phyloP scores from a whole-genome alignment of 2,797 vertebrate genomes.

The Myotis findleyi region DNA sequence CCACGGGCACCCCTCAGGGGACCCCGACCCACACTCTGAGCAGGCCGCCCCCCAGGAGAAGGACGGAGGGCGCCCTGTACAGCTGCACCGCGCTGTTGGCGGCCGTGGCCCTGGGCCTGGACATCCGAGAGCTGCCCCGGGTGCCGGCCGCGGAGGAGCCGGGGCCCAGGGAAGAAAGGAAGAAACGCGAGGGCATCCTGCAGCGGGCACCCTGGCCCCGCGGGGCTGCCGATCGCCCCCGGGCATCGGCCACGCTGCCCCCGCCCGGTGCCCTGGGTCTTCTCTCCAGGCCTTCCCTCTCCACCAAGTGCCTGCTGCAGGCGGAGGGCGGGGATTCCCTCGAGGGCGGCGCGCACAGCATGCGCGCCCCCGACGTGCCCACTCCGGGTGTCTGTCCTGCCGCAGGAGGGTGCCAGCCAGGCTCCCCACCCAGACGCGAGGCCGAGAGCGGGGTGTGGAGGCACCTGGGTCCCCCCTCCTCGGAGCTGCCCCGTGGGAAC shows the following conservation, averaged over 20 bases:
- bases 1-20: constrained; percentile 90
- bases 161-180: constrained; percentile 90
- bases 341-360: background rate
- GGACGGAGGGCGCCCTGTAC: constrained; percentile 91
- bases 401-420: constrained; percentile 14
- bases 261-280: constrained; percentile 86
- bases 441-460: background rate
- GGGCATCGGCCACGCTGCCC: constrained; percentile 80
- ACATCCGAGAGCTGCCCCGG: constrained; percentile 91
- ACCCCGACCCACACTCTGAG: constrained; percentile 93
- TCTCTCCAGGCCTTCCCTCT: constrained; percentile 93
- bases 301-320: constrained; percentile 92
- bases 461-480: constrained; percentile 50
- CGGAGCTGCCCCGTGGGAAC: constrained; percentile 51
- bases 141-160: constrained; percentile 86
- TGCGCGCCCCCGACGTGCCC: background rate
- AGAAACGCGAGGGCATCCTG: constrained; percentile 93
- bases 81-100: constrained; percentile 93
- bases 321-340: constrained; percentile 81
- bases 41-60: constrained; percentile 88
- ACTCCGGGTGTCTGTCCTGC: constrained; percentile 40
- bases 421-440: background rate
- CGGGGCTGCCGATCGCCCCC: constrained; percentile 88
- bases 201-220: constrained; percentile 92
- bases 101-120: constrained; percentile 93